Evolutionary conservation across 2,888 invertebrate species (phyloP), one percentile per base, ranked within the genome.

Genomic region (Pogonocherus hispidulus): DNA sequence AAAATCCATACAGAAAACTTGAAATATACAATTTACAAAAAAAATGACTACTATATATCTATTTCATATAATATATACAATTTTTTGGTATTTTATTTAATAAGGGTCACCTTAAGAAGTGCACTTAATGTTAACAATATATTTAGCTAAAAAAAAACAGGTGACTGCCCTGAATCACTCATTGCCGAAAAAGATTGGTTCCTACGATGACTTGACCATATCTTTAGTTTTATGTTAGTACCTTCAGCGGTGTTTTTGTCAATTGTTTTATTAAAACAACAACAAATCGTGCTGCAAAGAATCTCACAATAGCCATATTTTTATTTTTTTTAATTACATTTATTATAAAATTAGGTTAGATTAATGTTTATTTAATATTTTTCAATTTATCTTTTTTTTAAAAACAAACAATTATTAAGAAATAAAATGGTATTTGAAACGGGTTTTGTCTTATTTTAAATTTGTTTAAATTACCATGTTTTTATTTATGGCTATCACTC

Each of bases 101-200:
- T 68, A 69, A 67, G 55, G 44, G 64, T 64, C 73, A 69, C 69
- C 66, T 72, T 77, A 79, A 66, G 76, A 80, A 80, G 80, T 80
- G 80, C 80, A 80, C 80, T 80, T 80, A 77, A 79, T 41, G 55
- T 37, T 37, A 69, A 70, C 69, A 66, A 57, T 70, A 76, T 72
- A 67, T 72, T 62, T 75, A 73, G 69, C 70, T 67, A 71, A 69
- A 69, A 69, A 69, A 71, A 64, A 68, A 69, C 63, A 62, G 63
- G 65, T 8, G 41, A 66, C 62, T 35, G 60, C 62, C 60, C 56
- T 54, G 22, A 35, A 68, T 23, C 41, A 54, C 56, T 63, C 56
- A 66, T 66, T 66, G 68, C 49, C 41, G 47, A 59, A 66, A 68
- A 64, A 62, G 46, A 63, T 55, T 27, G 63, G 23, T 63, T 18